Evolutionary conservation across 1,140 invertebrate genomes (phyloP).

Genomic region (Chionoecetes opilio): DNA sequence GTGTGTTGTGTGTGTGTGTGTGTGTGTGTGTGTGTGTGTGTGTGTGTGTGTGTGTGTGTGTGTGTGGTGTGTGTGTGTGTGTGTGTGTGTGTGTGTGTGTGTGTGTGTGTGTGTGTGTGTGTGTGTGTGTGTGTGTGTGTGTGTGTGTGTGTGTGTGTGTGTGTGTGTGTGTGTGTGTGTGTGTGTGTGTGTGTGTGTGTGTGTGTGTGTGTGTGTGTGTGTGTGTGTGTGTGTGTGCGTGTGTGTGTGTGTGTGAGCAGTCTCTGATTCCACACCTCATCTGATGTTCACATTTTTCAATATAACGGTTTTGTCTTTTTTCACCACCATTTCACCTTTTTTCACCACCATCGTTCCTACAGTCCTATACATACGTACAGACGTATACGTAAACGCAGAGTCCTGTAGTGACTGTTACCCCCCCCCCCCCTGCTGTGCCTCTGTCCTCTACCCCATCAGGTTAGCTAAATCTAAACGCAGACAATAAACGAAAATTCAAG

Average conservation of each 20-base stretch:
- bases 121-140: conserved; percentile 21
- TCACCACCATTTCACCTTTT: too few relatives aligned
- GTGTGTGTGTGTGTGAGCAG: conserved; percentile 15
- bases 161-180: conserved; percentile 21
- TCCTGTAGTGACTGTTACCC: too few relatives aligned
- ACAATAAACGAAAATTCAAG: too few relatives aligned
- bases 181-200: conserved; percentile 25
- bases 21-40: conserved; percentile 22
- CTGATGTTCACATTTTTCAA: background rate
- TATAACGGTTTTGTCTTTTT: background rate
- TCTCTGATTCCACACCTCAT: background rate
- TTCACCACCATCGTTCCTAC: too few relatives aligned
- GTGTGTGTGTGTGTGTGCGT: conserved; percentile 21
- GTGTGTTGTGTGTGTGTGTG: conserved; percentile 24
- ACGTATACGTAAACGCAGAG: too few relatives aligned
- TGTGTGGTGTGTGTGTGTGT: conserved; percentile 22
- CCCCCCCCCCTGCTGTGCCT: too few relatives aligned
- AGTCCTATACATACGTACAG: too few relatives aligned
- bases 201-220: conserved; percentile 25
- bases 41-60: conserved; percentile 27
- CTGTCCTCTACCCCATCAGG: too few relatives aligned
- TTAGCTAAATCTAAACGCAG: too few relatives aligned
- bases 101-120: conserved; percentile 25
- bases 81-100: conserved; percentile 25
- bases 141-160: conserved; percentile 27